Base-by-base conservation (phyloP, 2,888 invertebrate genomes). In the Terebella lapidaria region DNA sequence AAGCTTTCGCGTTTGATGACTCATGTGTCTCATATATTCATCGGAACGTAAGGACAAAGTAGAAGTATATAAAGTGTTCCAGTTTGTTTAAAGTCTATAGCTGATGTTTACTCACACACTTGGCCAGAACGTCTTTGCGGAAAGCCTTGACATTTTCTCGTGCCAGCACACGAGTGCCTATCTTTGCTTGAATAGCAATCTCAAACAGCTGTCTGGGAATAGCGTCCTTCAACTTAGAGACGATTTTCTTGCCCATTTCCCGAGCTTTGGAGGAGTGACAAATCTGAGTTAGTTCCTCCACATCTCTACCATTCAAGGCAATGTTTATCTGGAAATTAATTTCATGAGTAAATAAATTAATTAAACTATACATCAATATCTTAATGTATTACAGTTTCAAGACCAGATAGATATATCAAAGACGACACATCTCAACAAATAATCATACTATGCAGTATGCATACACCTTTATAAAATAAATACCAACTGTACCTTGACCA, bases 91-190 rank as follows among this genome's bases (percentile, higher is more conserved):
- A n/a, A n/a, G n/a, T n/a, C n/a, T n/a, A n/a, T n/a, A n/a, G n/a
- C n/a, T n/a, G n/a, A n/a, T n/a, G n/a, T n/a, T n/a, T n/a, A 79
- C 86, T 85, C 84, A 94, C 93, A 84, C 94, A 83, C 86, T 94
- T 95, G 1, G 91, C 90, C 1, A 92, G 89, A 0, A 96, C 94
- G 83, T 96, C 94, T 82, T 96, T 96, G 70, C 91, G 86, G 70
- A 87, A 90, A 0, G 95, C 86, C 76, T 90, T 91, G 35, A 96
- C 83, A 57, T 88, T 91, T 82, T 93, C 92, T 69, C 94, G 85
- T 0, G 92, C 90, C 15, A 91, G 76, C 1, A 95, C 84, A 83
- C 90, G 91, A 20, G 86, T 86, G 15, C 87, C 87, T 0, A 90
- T 87, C 25, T 86, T 84, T 0, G 91, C 94, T 84, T 96, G 95